Percentiles rank a stretch among this genome's conserved stretches.
Evolutionary conservation across 2,797 vertebrate species (phyloP).

Genomic region (Mustela erminea): DNA sequence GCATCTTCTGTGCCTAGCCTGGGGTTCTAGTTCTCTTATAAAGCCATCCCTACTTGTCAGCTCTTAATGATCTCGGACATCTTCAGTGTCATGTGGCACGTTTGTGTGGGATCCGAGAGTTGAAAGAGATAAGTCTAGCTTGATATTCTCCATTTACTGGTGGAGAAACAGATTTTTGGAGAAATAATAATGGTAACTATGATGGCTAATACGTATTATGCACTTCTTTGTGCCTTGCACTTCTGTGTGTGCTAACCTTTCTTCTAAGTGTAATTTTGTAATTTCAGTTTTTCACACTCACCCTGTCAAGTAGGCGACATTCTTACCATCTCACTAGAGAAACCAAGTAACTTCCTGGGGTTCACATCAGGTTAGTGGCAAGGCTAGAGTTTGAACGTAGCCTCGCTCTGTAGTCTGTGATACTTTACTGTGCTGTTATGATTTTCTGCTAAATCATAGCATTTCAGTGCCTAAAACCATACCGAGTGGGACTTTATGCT

Average conservation of each 20-base stretch:
- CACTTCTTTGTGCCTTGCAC: background rate
- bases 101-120: background rate
- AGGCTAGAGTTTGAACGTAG: background rate
- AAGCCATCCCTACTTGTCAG: background rate
- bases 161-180: constrained; percentile 13
- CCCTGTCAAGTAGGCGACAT: background rate
- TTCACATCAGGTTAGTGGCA: background rate
- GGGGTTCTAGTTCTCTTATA: background rate
- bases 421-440: background rate
- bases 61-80: background rate
- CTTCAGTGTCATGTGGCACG: background rate
- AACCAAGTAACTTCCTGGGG: constrained; percentile 35
- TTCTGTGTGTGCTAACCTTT: background rate
- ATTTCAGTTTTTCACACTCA: background rate
- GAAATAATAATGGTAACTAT: background rate
- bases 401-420: background rate
- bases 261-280: background rate
- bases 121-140: constrained; percentile 19
- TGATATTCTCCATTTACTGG: background rate
- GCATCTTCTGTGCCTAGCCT: background rate
- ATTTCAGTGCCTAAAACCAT: constrained; percentile 11
- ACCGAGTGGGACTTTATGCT: background rate
- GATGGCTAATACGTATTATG: background rate
- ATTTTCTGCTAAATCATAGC: background rate
- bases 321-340: constrained; percentile 44